Evolutionary conservation across 2,888 invertebrate genomes (phyloP).

Genomic region (Argynnis bischoffii): DNA sequence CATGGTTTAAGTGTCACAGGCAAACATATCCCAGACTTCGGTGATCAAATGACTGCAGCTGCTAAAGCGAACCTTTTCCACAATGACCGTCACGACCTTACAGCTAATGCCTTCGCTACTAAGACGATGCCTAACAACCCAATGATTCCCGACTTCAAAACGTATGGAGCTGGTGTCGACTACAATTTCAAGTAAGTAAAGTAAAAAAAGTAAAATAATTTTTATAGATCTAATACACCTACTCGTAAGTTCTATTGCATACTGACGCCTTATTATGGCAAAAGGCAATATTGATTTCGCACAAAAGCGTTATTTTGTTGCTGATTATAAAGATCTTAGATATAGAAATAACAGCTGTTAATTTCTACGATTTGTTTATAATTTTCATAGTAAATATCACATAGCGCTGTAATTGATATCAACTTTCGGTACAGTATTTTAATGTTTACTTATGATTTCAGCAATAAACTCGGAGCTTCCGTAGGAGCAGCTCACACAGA

Average conservation of each 20-base stretch:
- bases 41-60: conserved; percentile 51
- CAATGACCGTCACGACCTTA: conserved; percentile 49
- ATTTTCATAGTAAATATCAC: neutral
- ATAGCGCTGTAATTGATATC: neutral
- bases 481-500: conserved; percentile 47
- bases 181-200: conserved; percentile 51
- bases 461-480: conserved; percentile 49
- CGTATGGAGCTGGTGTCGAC: conserved; percentile 49
- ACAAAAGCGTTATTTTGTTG: no score
- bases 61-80: conserved; percentile 50
- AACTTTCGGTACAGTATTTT: neutral
- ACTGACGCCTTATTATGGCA: no score
- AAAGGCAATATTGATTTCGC: no score
- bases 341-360: no score
- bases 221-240: neutral
- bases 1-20: conserved; percentile 48
- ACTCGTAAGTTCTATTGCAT: neutral
- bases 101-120: conserved; percentile 51
- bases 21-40: conserved; percentile 49
- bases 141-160: conserved; percentile 48
- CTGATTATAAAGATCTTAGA: no score
- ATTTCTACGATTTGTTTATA: neutral
- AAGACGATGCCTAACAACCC: conserved; percentile 47
- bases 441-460: conserved; percentile 34
- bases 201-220: neutral